A percentile compares a stretch with the other conserved stretches of the same genome.
Evolutionary conservation across 2,888 invertebrate genomes (phyloP).

Genomic region (Cosmia trapezina): DNA sequence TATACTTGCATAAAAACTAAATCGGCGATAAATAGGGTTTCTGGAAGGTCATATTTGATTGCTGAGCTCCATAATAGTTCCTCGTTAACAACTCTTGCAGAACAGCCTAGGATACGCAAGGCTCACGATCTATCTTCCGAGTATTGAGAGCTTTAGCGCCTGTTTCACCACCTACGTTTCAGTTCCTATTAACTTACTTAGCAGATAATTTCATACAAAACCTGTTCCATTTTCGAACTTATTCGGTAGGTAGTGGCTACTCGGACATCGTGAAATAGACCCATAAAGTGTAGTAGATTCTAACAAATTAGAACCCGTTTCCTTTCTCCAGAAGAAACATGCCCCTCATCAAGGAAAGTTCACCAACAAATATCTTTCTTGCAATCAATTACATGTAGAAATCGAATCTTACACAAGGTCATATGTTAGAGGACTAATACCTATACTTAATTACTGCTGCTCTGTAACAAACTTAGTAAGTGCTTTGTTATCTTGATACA

Average conservation of each 20-base stretch:
- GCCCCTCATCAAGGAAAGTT: slow-evolving; percentile 25
- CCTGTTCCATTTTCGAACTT: no score
- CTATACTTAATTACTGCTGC: slow-evolving; percentile 79
- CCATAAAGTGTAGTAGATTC: no score
- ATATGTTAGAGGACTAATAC: slow-evolving; percentile 69
- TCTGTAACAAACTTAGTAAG: slow-evolving; percentile 72
- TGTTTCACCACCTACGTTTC: no score
- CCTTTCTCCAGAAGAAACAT: slow-evolving; percentile 16
- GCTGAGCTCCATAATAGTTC: background rate
- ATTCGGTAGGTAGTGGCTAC: no score
- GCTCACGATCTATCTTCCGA: background rate
- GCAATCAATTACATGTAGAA: slow-evolving; percentile 56
- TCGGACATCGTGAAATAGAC: no score
- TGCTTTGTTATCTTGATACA: slow-evolving; percentile 51
- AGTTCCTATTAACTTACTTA: no score
- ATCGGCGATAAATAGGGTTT: background rate
- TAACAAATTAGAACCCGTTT: slow-evolving; percentile 7
- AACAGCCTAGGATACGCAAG: background rate
- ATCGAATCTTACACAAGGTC: slow-evolving; percentile 80
- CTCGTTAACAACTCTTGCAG: background rate
- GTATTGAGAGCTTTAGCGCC: background rate
- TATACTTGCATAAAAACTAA: background rate
- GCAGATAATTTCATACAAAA: no score
- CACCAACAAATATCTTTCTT: slow-evolving; percentile 28
- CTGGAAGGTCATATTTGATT: background rate